Evolutionary conservation across 2,888 invertebrate genomes (phyloP).

Genomic region (Embidobia sp.): DNA sequence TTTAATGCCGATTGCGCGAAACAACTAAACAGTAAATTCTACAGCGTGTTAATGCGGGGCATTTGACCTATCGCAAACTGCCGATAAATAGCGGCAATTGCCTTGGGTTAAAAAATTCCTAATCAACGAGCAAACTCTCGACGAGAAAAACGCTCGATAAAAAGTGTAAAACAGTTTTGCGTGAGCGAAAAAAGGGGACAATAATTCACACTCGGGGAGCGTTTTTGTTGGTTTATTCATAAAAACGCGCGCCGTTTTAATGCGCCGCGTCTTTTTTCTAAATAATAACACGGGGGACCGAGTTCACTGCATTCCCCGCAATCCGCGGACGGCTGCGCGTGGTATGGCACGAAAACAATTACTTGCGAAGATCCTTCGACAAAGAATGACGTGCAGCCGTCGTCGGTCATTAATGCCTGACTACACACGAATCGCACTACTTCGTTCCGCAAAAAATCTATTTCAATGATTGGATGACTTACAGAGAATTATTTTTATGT

Average conservation of each 20-base stretch:
- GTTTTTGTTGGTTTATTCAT: constrained; percentile 32
- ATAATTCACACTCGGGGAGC: constrained; percentile 17
- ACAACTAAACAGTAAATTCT: no score
- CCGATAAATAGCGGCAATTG: no score
- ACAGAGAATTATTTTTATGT: no score
- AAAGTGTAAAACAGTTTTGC: background rate
- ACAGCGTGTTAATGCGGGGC: no score
- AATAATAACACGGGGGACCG: constrained; percentile 31
- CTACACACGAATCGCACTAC: constrained; percentile 11
- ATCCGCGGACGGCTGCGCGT: constrained; percentile 32
- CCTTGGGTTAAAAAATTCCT: background rate
- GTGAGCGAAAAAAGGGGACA: background rate
- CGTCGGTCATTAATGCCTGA: constrained; percentile 29
- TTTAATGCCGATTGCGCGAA: no score
- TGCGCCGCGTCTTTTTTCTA: constrained; percentile 19
- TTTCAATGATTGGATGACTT: no score
- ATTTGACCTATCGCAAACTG: no score
- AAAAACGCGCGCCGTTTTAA: constrained; percentile 5
- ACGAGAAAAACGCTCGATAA: background rate
- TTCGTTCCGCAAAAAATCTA: background rate
- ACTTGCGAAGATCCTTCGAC: constrained; percentile 37
- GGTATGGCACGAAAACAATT: constrained; percentile 42
- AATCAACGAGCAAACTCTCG: background rate
- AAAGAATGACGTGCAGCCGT: constrained; percentile 23
- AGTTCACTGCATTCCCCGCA: constrained; percentile 39